Evolutionary conservation across 1,140 invertebrate genomes (phyloP).

Genomic region (Bicyclus anynana): DNA sequence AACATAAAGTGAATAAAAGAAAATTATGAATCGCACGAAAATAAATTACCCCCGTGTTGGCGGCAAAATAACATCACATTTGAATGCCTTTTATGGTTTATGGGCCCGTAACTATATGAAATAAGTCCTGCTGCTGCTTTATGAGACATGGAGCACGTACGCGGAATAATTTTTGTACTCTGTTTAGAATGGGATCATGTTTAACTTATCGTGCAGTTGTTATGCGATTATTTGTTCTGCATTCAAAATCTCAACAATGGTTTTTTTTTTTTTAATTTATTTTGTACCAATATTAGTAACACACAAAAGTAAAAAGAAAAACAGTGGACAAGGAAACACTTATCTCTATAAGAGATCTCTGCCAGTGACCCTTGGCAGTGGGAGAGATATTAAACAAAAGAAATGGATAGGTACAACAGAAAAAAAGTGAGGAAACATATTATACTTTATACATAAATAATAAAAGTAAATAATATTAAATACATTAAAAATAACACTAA

Average conservation of each 20-base stretch:
- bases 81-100: slow-evolving; percentile 77
- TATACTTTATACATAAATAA: too few relatives aligned
- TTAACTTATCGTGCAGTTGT: not conserved
- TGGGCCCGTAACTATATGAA: slow-evolving; percentile 73
- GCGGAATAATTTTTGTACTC: slow-evolving; percentile 62
- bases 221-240: not conserved
- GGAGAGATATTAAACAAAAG: too few relatives aligned
- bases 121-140: slow-evolving; percentile 67
- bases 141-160: slow-evolving; percentile 70
- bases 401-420: too few relatives aligned
- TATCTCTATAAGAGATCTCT: too few relatives aligned
- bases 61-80: slow-evolving; percentile 77
- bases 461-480: too few relatives aligned
- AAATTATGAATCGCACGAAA: slow-evolving; percentile 76
- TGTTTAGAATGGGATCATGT: slow-evolving; percentile 11
- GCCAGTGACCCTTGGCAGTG: too few relatives aligned
- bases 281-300: too few relatives aligned
- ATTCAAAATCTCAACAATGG: not conserved
- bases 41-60: slow-evolving; percentile 76
- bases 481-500: too few relatives aligned
- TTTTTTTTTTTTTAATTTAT: not conserved
- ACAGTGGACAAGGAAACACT: too few relatives aligned
- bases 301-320: too few relatives aligned
- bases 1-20: slow-evolving; percentile 78
- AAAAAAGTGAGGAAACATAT: too few relatives aligned